Conservation (phyloP, 2,888 invertebrate genomes). For the Holacanthella duospinosa region DNA sequence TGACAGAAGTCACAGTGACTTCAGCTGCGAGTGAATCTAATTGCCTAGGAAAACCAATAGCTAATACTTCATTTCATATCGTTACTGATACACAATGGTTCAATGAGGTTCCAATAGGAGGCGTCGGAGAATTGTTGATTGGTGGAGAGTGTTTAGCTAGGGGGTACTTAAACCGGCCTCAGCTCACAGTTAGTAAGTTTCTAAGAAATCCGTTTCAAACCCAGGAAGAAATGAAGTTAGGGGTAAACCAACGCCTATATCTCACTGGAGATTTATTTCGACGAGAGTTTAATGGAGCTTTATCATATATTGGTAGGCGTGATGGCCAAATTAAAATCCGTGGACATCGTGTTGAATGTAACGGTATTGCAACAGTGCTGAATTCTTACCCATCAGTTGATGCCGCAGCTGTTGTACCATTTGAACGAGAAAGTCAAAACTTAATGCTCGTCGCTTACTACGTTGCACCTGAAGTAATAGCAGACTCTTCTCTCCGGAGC, state of each 20-base stretch:
- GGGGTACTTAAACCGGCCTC: slow-evolving; percentile 54
- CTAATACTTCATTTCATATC: not conserved
- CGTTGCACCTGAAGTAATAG: not conserved
- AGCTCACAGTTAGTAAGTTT: slow-evolving; percentile 6
- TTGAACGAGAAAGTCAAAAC: slow-evolving; percentile 49
- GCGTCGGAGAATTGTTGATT: slow-evolving; percentile 70
- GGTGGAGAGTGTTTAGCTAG: slow-evolving; percentile 67
- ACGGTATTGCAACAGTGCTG: slow-evolving; percentile 69
- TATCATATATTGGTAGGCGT: slow-evolving; percentile 41
- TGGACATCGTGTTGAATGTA: slow-evolving; percentile 73
- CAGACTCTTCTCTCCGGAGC: not conserved
- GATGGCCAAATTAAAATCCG: slow-evolving; percentile 77
- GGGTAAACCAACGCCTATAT: not conserved
- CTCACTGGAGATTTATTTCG: slow-evolving; percentile 12
- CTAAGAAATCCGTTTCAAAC: slow-evolving; percentile 9
- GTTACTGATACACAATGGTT: not conserved
- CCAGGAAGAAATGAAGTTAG: not conserved
- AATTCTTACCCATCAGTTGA: slow-evolving; percentile 54
- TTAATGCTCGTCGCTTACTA: slow-evolving; percentile 31
- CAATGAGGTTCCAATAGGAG: slow-evolving; percentile 54
- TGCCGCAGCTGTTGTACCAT: slow-evolving; percentile 67
- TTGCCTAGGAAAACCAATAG: not conserved
- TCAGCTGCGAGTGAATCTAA: not conserved
- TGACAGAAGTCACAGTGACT: not conserved
- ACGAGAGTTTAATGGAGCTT: not conserved